A percentile compares a stretch with the other conserved stretches of the same genome.
These are phyloP conservation scores for Hypercompe scribonia DNA, from an alignment of 2,888 invertebrate species.

Conservation along the genomic window DNA sequence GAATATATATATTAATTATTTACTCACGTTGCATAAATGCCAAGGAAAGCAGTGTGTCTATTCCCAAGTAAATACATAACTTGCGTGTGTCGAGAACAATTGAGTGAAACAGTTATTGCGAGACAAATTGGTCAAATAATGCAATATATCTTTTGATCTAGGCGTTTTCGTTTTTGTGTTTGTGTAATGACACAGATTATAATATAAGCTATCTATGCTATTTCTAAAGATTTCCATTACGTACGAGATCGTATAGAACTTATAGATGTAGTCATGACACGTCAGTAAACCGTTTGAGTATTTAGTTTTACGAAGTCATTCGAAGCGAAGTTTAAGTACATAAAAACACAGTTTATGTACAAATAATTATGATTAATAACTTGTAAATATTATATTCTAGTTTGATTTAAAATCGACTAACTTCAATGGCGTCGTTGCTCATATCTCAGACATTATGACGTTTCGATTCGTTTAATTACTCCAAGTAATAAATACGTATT, in stretches of 20 bases:
- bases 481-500: background rate
- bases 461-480: no score
- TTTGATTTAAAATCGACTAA: no score
- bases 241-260: background rate
- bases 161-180: background rate
- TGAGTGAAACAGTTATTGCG: slow-evolving; percentile 4
- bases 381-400: no score
- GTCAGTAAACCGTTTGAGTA: background rate
- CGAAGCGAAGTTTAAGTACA: no score
- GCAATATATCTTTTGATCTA: slow-evolving; percentile 7
- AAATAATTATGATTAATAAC: no score
- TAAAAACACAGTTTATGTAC: no score
- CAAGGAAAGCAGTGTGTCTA: background rate
- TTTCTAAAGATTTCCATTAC: background rate
- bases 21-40: background rate
- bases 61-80: slow-evolving; percentile 7
- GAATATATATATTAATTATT: background rate
- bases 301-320: no score
- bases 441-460: no score
- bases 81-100: slow-evolving; percentile 8
- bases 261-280: background rate
- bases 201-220: background rate
- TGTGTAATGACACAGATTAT: background rate
- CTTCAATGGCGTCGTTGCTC: no score
- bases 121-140: background rate